Evolutionary conservation across 1,140 invertebrate species (phyloP), one percentile per base, ranked within the genome.

Genomic region (Fopius arisanus): DNA sequence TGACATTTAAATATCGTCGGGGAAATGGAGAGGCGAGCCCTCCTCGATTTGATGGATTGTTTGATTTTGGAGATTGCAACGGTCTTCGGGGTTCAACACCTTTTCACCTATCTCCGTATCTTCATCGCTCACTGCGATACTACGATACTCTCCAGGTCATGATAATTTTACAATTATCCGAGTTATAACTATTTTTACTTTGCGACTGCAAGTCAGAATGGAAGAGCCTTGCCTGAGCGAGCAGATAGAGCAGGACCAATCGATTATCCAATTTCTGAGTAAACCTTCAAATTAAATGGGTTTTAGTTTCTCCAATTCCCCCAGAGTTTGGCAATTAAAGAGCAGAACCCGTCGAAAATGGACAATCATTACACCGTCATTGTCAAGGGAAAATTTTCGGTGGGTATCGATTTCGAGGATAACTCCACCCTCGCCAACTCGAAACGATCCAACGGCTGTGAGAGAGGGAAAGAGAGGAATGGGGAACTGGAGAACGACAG

Each of bases 1-100:
- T 86, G 86, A 86, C 86, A 87, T 88, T 87, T 86, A 87, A 88
- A 87, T 87, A 86, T 84, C 84, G 82, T 79, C 19, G 43, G 43
- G 16, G 43, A 21, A 21, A 51, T n/a, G 5, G 19, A 68, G 33
- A 37, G 48, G 12, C 31, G 21, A 23, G 26, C 14, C 48, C 65
- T 37, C 33, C 7, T 3, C 7, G 9, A 37, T 37, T 37, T 37
- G 33, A 37, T 37, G 33, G 33, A 85, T 86, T 80, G 83, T 86
- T 84, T 80, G 78, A 77, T 76, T 78, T 81, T 79, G 75, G 67
- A 80, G 83, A 83, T 83, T 83, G 77, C 68, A 66, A 75, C 3
- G 9, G 33, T 37, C 33, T 37, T 37, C 7, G 3, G 3, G 33
- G 33, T 10, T 37, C 33, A 37, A 37, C 33, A 37, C 33, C 33